A percentile compares a stretch with the other conserved stretches of the same genome.
Conservation (phyloP, 2,888 invertebrate genomes). For the Theretra japonica region DNA sequence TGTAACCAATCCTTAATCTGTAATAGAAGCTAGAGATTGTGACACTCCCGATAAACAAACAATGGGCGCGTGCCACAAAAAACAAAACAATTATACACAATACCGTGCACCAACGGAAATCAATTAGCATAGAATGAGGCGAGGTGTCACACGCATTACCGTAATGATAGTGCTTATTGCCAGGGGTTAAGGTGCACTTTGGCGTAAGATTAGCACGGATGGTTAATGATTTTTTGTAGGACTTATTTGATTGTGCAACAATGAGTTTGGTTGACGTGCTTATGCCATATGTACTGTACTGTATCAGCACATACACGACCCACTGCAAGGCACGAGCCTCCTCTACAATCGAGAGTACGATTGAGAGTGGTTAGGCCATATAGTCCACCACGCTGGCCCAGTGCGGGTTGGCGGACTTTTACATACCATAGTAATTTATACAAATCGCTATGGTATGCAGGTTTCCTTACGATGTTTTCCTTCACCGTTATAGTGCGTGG, state of each 20-base stretch:
- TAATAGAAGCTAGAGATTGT: background rate
- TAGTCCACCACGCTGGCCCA: too few relatives aligned
- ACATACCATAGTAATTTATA: too few relatives aligned
- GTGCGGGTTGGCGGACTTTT: too few relatives aligned
- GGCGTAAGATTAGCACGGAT: background rate
- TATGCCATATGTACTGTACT: too few relatives aligned
- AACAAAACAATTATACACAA: conserved; percentile 32
- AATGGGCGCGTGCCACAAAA: background rate
- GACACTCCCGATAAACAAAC: background rate
- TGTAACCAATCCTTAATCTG: too few relatives aligned
- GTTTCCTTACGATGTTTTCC: too few relatives aligned
- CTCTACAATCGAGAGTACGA: too few relatives aligned
- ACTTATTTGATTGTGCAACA: background rate
- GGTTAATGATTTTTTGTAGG: conserved; percentile 6
- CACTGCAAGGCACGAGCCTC: too few relatives aligned
- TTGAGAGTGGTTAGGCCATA: too few relatives aligned
- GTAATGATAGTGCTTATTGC: background rate
- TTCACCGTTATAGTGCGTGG: too few relatives aligned
- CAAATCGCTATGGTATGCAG: too few relatives aligned
- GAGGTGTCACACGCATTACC: conserved; percentile 29
- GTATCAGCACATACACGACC: too few relatives aligned
- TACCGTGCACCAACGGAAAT: conserved; percentile 41
- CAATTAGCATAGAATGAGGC: conserved; percentile 62
- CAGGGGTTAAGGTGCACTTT: background rate
- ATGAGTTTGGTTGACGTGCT: background rate